phyloP scores from a whole-genome alignment of 2,888 invertebrate species.

The Leucoma salicis region DNA sequence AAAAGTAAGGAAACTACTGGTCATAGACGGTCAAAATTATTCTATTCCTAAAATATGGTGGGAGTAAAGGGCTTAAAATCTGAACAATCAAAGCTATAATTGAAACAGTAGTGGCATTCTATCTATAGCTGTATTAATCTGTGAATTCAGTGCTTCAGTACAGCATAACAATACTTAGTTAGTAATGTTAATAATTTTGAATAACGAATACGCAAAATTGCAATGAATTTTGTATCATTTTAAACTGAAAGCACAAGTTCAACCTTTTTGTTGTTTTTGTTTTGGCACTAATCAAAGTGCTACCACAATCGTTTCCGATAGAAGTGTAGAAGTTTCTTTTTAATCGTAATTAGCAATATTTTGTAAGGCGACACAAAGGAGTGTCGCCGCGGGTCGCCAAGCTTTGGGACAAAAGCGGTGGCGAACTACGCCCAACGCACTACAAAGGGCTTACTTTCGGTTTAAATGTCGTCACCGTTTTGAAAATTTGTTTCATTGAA shows the following conservation, averaged over 20 bases:
- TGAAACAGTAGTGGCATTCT: not conserved
- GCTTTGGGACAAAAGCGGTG: conserved; percentile 62
- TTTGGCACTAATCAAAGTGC: conserved; percentile 21
- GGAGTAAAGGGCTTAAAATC: too few species aligned
- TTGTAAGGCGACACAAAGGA: conserved; percentile 67
- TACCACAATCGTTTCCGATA: conserved; percentile 21
- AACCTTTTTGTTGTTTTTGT: conserved; percentile 13
- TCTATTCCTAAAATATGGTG: too few species aligned
- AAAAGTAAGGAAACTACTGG: too few species aligned
- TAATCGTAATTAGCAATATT: conserved; percentile 75
- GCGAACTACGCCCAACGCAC: conserved; percentile 46
- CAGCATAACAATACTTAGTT: conserved; percentile 5
- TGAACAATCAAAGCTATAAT: not conserved
- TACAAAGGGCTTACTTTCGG: conserved; percentile 77
- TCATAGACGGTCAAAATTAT: too few species aligned
- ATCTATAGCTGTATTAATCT: conserved; percentile 2
- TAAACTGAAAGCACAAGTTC: conserved; percentile 3
- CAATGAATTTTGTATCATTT: not conserved
- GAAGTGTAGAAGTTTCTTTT: conserved; percentile 51
- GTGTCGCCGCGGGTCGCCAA: conserved; percentile 55
- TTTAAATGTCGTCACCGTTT: conserved; percentile 74
- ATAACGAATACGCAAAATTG: not conserved
- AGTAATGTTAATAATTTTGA: not conserved
- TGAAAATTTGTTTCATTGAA: conserved; percentile 79
- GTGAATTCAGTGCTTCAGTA: not conserved